Base-by-base conservation (phyloP, 2,113 vertebrate genomes). In the Poicephalus gulielmi region DNA sequence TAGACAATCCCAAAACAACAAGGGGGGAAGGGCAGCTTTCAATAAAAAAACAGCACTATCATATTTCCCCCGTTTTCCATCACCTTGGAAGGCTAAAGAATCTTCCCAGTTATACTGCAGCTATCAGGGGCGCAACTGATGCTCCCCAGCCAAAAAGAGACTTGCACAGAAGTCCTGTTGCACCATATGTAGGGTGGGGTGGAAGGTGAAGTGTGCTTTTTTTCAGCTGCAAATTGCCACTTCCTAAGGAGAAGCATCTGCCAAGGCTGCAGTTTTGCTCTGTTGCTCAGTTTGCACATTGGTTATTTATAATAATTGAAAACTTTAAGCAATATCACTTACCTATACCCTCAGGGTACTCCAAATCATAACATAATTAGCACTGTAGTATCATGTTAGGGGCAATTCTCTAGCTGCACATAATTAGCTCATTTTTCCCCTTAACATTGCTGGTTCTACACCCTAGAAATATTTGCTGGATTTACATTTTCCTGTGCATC, bases 91-190 rank as follows among this genome's bases (percentile, higher is more conserved):
- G 50, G n/a, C 53, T 49, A 46, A 80, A 57, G 64, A 71, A 66
- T 24, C 14, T 13, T 47, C 52, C 62, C 20, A 25, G 19, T 43
- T 73, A 11, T 9, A 6, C 47, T 37, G 55, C 68, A 74, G 71
- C 49, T 33, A 39, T 16, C 19, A 35, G 23, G 35, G 9, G 7
- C 24, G 37, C 10, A 14, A 77, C 25, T 24, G 35, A 53, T 27
- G 14, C 47, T 64, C 66, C 30, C 15, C 39, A 60, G 35, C 10
- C 2, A 3, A 78, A 57, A 63, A 4, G 19, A 57, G 39, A 13
- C 30, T 25, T 0, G 1, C 17, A 23, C 37, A 28, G n/a, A 81
- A 64, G 22, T 80, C 53, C 20, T 0, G 0, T 24, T 9, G 20
- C 50, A 52, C 49, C 7, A 0, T 1, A 3, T 4, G n/a, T 6